Evolutionary conservation across 1,140 invertebrate genomes (phyloP).

Genomic region (Bemisia tabaci): DNA sequence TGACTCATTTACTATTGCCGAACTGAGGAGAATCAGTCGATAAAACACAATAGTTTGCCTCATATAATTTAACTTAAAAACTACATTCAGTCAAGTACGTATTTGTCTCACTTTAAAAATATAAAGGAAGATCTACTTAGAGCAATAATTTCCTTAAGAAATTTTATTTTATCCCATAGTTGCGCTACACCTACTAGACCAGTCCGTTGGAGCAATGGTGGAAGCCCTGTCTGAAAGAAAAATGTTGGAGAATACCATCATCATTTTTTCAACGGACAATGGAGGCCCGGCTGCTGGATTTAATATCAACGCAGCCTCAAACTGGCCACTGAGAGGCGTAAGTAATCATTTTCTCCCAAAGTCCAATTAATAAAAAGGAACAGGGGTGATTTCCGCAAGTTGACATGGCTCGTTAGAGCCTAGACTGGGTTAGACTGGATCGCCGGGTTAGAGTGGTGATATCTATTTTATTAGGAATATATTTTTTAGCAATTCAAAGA

Average conservation of each 20-base stretch:
- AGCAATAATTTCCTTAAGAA: too few relatives aligned
- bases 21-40: too few relatives aligned
- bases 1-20: too few relatives aligned
- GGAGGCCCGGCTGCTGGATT: constrained; percentile 73
- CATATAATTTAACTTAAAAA: too few relatives aligned
- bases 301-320: constrained; percentile 75
- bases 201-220: constrained; percentile 67
- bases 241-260: constrained; percentile 64
- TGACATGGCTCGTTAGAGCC: neutral
- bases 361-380: neutral
- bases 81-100: too few relatives aligned
- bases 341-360: constrained; percentile 1
- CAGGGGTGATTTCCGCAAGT: neutral
- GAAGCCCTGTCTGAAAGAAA: constrained; percentile 42
- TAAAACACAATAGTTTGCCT: too few relatives aligned
- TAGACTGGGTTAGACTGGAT: neutral
- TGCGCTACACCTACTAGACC: too few relatives aligned
- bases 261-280: constrained; percentile 77
- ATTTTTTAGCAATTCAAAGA: too few relatives aligned
- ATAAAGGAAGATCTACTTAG: too few relatives aligned
- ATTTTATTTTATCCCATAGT: too few relatives aligned
- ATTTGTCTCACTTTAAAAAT: too few relatives aligned
- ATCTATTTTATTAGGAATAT: too few relatives aligned
- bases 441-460: neutral
- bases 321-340: constrained; percentile 77